Percentiles rank a stretch among this genome's conserved stretches.
Conservation (phyloP, 1,140 invertebrate species). For the Lucilia sericata region DNA sequence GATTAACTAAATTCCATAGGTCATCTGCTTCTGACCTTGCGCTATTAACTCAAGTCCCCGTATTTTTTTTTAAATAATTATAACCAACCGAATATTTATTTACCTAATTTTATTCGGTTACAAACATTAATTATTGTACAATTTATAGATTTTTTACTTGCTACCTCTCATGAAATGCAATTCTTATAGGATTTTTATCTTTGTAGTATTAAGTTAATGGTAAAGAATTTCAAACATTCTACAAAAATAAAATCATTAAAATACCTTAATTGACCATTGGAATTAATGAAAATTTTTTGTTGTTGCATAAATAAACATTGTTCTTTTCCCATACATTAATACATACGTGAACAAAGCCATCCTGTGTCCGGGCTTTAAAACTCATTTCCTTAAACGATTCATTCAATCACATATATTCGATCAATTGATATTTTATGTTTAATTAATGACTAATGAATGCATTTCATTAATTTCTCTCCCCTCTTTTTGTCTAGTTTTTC, state of each 20-base stretch:
- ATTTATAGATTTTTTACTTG: too few species aligned
- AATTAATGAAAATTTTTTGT: background rate
- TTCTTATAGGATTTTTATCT: background rate
- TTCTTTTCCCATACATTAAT: background rate
- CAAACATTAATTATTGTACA: too few species aligned
- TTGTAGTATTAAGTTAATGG: background rate
- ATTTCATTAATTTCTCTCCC: slow-evolving; percentile 2
- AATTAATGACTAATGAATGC: background rate
- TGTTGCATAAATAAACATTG: background rate
- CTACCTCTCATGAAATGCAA: too few species aligned
- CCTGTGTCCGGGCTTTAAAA: background rate
- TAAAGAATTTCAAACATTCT: background rate
- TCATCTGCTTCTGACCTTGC: too few species aligned
- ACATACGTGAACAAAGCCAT: background rate
- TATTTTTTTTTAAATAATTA: too few species aligned
- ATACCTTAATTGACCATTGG: background rate
- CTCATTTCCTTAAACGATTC: background rate
- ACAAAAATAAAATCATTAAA: background rate
- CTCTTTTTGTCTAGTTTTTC: background rate
- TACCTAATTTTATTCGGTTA: too few species aligned
- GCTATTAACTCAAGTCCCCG: too few species aligned
- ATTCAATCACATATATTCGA: background rate
- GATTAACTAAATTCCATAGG: too few species aligned
- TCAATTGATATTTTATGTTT: slow-evolving; percentile 1
- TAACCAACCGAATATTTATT: too few species aligned